phyloP scores from a whole-genome alignment of 2,797 vertebrate genomes.

The Cephalopachus bancanus region DNA sequence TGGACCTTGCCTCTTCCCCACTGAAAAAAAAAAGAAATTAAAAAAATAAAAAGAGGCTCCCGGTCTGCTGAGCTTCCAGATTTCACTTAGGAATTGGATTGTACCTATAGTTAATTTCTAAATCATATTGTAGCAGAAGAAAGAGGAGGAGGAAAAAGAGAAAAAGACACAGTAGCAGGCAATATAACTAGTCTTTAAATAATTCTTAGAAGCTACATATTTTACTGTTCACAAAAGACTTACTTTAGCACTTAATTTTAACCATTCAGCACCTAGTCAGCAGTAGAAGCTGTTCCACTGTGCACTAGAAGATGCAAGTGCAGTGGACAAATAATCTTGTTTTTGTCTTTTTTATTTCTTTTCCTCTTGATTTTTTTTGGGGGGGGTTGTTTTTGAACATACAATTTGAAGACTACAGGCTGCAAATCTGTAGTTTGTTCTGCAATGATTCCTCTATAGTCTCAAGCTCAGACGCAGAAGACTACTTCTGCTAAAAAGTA shows the following conservation, averaged over 20 bases:
- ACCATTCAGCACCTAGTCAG: background rate
- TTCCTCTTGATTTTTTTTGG: background rate
- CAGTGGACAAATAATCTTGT: background rate
- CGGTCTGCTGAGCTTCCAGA: background rate
- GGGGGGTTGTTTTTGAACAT: background rate
- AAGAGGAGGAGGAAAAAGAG: background rate
- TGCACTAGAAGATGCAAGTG: slow-evolving; percentile 41
- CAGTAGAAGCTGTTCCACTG: background rate
- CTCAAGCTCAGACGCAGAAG: background rate
- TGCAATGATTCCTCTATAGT: background rate
- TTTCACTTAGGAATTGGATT: background rate
- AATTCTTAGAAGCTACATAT: slow-evolving; percentile 12
- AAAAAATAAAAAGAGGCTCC: background rate
- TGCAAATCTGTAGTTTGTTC: background rate
- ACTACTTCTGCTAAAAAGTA: background rate
- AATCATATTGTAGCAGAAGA: background rate
- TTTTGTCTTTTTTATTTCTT: background rate
- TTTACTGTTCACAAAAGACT: background rate
- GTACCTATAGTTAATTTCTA: background rate
- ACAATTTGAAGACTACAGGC: slow-evolving; percentile 25
- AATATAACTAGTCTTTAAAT: background rate
- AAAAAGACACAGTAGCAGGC: background rate
- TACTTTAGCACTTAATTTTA: slow-evolving; percentile 38
- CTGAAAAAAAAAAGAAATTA: background rate
- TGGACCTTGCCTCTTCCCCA: background rate